A percentile compares a stretch with the other conserved stretches of the same genome.
Evolutionary conservation across 2,888 invertebrate species (phyloP).

Genomic region (Sarcophaga subvicina): DNA sequence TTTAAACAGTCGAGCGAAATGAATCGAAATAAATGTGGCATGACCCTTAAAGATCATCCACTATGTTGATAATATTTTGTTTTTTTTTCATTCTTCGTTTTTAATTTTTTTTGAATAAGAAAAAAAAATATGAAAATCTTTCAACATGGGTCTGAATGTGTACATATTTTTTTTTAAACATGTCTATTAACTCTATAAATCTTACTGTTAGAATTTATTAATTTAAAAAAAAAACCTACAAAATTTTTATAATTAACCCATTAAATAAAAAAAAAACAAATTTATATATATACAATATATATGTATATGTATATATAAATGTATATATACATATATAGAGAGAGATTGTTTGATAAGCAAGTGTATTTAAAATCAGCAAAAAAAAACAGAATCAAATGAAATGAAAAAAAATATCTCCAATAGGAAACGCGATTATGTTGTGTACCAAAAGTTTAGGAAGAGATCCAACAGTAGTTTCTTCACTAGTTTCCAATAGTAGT

Average conservation of each 20-base stretch:
- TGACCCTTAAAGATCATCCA: conserved; percentile 62
- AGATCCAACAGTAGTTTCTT: too few relatives aligned
- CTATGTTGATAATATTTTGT: conserved; percentile 45
- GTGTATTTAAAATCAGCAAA: too few relatives aligned
- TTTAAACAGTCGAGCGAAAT: conserved; percentile 12
- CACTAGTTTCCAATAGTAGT: too few relatives aligned
- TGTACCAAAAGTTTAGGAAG: too few relatives aligned
- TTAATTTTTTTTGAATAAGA: conserved; percentile 4
- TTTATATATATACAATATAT: too few relatives aligned
- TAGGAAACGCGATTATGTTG: too few relatives aligned
- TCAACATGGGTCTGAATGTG: background rate
- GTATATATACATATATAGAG: background rate
- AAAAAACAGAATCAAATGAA: too few relatives aligned
- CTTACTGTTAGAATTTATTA: conserved; percentile 8
- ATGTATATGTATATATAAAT: background rate
- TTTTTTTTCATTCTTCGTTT: background rate
- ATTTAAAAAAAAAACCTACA: background rate
- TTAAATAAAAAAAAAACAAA: conserved; percentile 9
- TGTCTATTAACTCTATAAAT: conserved; percentile 10
- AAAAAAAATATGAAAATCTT: background rate
- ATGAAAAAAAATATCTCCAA: too few relatives aligned
- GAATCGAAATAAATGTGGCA: conserved; percentile 22
- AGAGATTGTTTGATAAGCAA: too few relatives aligned
- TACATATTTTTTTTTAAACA: background rate
- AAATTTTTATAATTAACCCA: conserved; percentile 40